Percentiles rank a stretch among this genome's conserved stretches.
phyloP scores from a whole-genome alignment of 2,797 vertebrate genomes.

The Chloroceryle amazona region DNA sequence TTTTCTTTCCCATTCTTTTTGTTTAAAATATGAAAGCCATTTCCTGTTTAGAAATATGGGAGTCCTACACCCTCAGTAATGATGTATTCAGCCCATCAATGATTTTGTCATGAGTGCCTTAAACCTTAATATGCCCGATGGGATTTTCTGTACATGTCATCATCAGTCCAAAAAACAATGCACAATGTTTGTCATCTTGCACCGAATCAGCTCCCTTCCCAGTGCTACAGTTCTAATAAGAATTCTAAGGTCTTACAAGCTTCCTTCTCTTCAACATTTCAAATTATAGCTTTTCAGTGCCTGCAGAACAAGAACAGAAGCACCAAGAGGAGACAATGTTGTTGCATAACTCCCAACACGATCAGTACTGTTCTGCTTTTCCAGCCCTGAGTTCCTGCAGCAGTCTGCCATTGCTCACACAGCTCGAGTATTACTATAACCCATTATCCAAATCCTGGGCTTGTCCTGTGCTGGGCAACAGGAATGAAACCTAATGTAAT shows the following conservation, averaged over 20 bases:
- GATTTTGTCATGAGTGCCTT: slow-evolving; percentile 53
- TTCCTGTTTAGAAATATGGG: slow-evolving; percentile 68
- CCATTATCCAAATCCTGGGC: background rate
- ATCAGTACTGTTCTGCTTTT: background rate
- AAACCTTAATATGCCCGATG: slow-evolving; percentile 37
- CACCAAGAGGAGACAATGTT: background rate
- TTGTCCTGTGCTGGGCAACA: background rate
- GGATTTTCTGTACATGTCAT: slow-evolving; percentile 51
- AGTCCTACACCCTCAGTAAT: slow-evolving; percentile 60
- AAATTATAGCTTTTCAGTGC: background rate
- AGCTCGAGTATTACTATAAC: background rate
- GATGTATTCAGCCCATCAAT: slow-evolving; percentile 62
- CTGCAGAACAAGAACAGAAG: background rate
- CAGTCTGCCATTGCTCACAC: background rate
- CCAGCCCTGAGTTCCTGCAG: background rate
- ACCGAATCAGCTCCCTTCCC: background rate
- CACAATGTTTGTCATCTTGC: background rate
- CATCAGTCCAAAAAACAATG: slow-evolving; percentile 31
- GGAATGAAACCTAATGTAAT: background rate
- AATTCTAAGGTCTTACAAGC: background rate
- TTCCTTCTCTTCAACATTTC: background rate
- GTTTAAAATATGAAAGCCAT: slow-evolving; percentile 45
- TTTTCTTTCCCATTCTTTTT: slow-evolving; percentile 65
- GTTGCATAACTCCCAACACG: background rate
- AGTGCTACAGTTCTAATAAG: background rate